A percentile compares a stretch with the other conserved stretches of the same genome.
Conservation (phyloP, 2,888 invertebrate species). For the Protodeltote pygarga region DNA sequence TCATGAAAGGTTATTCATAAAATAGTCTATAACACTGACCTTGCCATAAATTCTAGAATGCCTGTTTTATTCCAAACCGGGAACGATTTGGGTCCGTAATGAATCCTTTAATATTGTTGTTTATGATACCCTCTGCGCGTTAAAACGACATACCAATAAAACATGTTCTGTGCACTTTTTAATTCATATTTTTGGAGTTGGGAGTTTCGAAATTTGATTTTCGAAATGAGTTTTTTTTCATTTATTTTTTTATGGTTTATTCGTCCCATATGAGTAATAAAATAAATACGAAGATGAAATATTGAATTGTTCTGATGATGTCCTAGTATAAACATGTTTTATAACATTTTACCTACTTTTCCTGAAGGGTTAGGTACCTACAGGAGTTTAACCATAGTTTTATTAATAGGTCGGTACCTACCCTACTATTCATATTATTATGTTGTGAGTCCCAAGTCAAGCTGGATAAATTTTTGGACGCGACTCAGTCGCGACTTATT, state of each 20-base stretch:
- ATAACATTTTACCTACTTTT: too few relatives aligned
- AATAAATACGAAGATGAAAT: too few relatives aligned
- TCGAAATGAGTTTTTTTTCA: constrained; percentile 3
- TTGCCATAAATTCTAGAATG: constrained; percentile 55
- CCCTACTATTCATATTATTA: too few relatives aligned
- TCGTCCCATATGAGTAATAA: background rate
- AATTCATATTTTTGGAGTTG: constrained; percentile 25
- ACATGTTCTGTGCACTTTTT: constrained; percentile 39
- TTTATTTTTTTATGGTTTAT: background rate
- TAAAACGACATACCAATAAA: constrained; percentile 32
- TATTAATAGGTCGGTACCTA: too few relatives aligned
- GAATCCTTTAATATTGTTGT: constrained; percentile 62
- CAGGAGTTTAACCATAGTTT: too few relatives aligned
- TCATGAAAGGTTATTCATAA: constrained; percentile 35
- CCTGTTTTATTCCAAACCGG: constrained; percentile 58
- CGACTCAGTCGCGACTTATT: too few relatives aligned
- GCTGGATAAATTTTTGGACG: too few relatives aligned
- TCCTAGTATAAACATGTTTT: too few relatives aligned
- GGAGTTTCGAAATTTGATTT: constrained; percentile 13
- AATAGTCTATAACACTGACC: constrained; percentile 27
- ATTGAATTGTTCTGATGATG: too few relatives aligned
- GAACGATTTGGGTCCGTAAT: constrained; percentile 55
- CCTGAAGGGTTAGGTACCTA: too few relatives aligned
- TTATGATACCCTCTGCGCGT: constrained; percentile 54
- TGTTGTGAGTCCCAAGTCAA: too few relatives aligned